These are phyloP conservation scores for Drosophila murphyi DNA, from an alignment of 1,140 invertebrate species.

Conservation along the genomic window DNA sequence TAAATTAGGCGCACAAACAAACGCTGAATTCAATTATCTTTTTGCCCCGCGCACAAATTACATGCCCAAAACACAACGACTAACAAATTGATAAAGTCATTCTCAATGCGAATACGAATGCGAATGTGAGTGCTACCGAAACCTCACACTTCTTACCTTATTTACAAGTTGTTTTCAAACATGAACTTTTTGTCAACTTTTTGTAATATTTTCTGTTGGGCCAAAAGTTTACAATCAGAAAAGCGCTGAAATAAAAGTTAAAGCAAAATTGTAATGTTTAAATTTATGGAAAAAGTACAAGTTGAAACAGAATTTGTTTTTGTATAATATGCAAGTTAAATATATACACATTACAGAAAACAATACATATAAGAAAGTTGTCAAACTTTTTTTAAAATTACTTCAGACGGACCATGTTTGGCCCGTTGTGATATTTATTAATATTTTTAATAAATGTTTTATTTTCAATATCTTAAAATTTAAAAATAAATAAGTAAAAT, in stretches of 20 bases:
- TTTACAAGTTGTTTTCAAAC: conserved; percentile 55
- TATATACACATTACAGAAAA: background rate
- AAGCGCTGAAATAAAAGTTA: background rate
- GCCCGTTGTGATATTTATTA: no score
- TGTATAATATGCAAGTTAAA: background rate
- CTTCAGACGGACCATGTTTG: no score
- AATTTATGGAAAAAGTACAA: background rate
- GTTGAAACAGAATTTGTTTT: no score
- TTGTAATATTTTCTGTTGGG: conserved; percentile 28
- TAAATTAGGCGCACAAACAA: conserved; percentile 68
- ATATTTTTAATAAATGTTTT: no score
- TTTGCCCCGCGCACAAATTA: conserved; percentile 32
- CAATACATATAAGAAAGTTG: no score
- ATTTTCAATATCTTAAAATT: no score
- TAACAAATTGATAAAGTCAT: conserved; percentile 62
- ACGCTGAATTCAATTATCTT: conserved; percentile 71
- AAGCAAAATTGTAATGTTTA: background rate
- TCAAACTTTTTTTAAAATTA: background rate
- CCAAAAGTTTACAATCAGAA: conserved; percentile 2
- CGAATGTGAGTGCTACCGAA: background rate
- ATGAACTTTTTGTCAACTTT: conserved; percentile 69
- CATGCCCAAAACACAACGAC: conserved; percentile 45
- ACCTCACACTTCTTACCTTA: background rate
- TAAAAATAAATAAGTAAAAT: no score
- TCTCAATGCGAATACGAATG: conserved; percentile 29